phyloP scores from a whole-genome alignment of 2,113 vertebrate genomes.

The Poicephalus meyeri region DNA sequence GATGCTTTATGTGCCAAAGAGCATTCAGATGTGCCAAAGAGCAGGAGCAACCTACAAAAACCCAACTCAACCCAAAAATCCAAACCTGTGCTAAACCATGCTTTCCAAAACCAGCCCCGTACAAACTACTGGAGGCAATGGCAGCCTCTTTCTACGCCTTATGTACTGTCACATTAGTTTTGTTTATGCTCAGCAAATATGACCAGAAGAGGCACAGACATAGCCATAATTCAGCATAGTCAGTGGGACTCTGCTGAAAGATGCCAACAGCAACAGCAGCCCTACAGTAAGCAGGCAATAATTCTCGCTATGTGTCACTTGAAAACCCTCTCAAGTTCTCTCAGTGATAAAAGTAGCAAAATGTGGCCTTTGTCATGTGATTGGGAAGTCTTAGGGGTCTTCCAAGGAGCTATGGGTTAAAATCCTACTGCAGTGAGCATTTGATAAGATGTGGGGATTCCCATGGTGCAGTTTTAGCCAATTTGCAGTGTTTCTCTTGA shows the following conservation, averaged over 20 bases:
- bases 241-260: neutral
- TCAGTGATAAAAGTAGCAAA: neutral
- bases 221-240: neutral
- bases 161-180: neutral
- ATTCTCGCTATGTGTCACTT: neutral
- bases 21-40: neutral
- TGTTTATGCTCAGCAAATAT: neutral
- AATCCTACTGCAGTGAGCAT: neutral
- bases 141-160: neutral
- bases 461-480: neutral
- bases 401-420: neutral
- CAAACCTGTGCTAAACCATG: neutral
- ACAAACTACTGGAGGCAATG: neutral
- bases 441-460: neutral
- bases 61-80: neutral
- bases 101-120: neutral
- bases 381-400: neutral
- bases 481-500: neutral
- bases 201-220: neutral
- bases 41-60: neutral
- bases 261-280: neutral
- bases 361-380: neutral
- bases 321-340: neutral
- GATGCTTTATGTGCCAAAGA: neutral
- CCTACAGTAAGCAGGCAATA: neutral